Percentiles rank a stretch among this genome's conserved stretches.
These are phyloP conservation scores for Nyleta sp. DNA, from an alignment of 2,888 invertebrate species.

Conservation along the genomic window DNA sequence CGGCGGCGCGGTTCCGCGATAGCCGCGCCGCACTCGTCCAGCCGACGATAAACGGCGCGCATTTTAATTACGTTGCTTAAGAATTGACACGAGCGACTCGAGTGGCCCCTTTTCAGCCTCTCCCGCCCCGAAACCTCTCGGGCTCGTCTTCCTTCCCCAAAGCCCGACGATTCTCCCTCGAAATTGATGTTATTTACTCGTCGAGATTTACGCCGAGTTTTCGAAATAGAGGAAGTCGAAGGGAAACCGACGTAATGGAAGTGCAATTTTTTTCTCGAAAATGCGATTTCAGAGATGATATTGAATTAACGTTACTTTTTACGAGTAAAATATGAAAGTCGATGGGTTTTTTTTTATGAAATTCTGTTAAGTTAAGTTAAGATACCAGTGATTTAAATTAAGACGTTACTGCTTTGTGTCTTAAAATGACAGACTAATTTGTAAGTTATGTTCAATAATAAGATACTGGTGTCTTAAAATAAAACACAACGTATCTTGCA, in stretches of 20 bases:
- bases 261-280: slow-evolving; percentile 19
- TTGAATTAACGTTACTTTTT: slow-evolving; percentile 11
- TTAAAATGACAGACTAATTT: no score
- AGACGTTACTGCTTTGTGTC: no score
- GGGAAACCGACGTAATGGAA: slow-evolving; percentile 25
- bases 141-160: not conserved
- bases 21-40: slow-evolving; percentile 26
- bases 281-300: slow-evolving; percentile 22
- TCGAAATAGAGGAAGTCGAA: slow-evolving; percentile 44
- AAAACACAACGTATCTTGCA: no score
- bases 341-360: no score
- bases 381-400: no score
- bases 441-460: no score
- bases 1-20: slow-evolving; percentile 58
- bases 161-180: slow-evolving; percentile 28
- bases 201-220: slow-evolving; percentile 46
- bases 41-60: slow-evolving; percentile 49
- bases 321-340: no score
- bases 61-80: slow-evolving; percentile 62
- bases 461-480: no score
- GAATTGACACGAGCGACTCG: slow-evolving; percentile 45
- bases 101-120: slow-evolving; percentile 15
- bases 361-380: no score
- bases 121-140: slow-evolving; percentile 19
- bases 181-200: slow-evolving; percentile 60